phyloP scores from a whole-genome alignment of 2,888 invertebrate species.

The Epirrhoe tristata region DNA sequence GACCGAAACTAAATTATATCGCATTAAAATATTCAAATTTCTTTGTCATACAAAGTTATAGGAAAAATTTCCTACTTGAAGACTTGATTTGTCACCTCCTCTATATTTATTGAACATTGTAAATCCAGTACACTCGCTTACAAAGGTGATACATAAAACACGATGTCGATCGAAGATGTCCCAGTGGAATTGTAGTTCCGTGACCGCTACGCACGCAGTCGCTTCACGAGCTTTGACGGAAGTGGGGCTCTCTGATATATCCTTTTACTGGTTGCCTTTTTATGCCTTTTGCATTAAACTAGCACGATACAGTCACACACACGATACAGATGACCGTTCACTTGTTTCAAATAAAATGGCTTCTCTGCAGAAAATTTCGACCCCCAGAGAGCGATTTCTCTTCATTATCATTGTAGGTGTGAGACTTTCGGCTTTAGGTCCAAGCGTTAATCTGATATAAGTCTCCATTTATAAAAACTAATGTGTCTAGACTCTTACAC shows the following conservation, averaged over 20 bases:
- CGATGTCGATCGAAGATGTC: conserved; percentile 46
- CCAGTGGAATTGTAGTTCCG: conserved; percentile 50
- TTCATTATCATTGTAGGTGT: conserved; percentile 32
- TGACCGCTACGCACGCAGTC: conserved; percentile 67
- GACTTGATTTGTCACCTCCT: conserved; percentile 26
- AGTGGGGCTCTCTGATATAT: conserved; percentile 51
- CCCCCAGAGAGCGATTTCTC: conserved; percentile 23
- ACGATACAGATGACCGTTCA: not conserved
- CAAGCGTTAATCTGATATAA: conserved; percentile 32
- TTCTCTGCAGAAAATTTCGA: conserved; percentile 16
- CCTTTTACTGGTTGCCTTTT: conserved; percentile 52
- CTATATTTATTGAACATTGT: conserved; percentile 31
- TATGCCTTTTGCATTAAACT: conserved; percentile 49
- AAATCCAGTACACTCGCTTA: conserved; percentile 27
- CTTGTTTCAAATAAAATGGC: not conserved
- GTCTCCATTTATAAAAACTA: conserved; percentile 40
- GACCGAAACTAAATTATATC: conserved; percentile 19
- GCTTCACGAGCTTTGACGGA: conserved; percentile 61
- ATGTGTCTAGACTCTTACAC: conserved; percentile 39
- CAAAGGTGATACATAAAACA: conserved; percentile 42
- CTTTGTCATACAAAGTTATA: conserved; percentile 7
- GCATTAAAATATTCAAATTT: conserved; percentile 8
- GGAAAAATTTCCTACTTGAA: conserved; percentile 6
- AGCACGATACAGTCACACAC: conserved; percentile 22
- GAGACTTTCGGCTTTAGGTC: conserved; percentile 21